Evolutionary conservation across 2,113 vertebrate species (phyloP).

Genomic region (Centropus unirufus): DNA sequence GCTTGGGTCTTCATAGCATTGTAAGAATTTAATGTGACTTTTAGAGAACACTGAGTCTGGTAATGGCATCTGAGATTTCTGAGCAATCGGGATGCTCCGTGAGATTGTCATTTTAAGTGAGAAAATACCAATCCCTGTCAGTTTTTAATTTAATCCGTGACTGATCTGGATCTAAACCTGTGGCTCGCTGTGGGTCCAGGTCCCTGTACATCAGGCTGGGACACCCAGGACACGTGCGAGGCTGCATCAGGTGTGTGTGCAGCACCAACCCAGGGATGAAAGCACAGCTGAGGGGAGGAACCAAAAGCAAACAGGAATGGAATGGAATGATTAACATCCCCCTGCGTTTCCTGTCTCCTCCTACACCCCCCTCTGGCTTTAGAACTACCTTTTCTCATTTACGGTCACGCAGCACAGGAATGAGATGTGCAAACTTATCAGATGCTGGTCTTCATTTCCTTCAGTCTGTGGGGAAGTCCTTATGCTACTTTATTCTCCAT

Average conservation of each 20-base stretch:
- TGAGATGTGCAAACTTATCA: neutral
- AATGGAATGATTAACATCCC: neutral
- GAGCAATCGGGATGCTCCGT: slow-evolving; percentile 13
- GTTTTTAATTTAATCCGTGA: slow-evolving; percentile 41
- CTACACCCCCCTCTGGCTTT: neutral
- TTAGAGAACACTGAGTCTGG: neutral
- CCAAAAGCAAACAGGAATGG: neutral
- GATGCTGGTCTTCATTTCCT: neutral
- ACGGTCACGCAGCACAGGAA: neutral
- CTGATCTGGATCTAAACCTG: neutral
- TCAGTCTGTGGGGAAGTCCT: neutral
- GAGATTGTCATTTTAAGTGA: neutral
- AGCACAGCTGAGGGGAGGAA: neutral
- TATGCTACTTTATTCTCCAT: neutral
- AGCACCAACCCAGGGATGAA: neutral
- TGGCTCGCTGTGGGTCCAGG: neutral
- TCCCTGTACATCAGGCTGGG: neutral
- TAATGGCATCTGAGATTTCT: slow-evolving; percentile 1
- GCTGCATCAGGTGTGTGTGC: neutral
- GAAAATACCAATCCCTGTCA: neutral
- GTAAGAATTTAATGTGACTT: neutral
- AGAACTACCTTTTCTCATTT: neutral
- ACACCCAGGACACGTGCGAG: neutral
- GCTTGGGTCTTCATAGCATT: neutral
- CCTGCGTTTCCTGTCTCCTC: neutral